phyloP scores from a whole-genome alignment of 2,797 vertebrate species.

The Alosa sapidissima region DNA sequence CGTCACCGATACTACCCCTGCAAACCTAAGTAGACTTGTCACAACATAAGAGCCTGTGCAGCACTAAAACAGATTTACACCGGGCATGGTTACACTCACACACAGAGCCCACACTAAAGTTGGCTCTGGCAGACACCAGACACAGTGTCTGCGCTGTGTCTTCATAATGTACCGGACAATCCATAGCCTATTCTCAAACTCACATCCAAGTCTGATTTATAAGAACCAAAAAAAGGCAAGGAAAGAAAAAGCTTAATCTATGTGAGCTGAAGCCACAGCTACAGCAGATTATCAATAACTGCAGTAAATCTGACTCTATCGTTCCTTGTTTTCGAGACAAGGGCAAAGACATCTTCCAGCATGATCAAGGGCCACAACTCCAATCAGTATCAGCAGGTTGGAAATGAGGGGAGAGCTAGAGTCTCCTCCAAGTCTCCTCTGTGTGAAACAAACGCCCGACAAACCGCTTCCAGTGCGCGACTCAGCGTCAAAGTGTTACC shows the following conservation, averaged over 20 bases:
- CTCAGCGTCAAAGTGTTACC: slow-evolving; percentile 13
- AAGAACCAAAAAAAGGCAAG: neutral
- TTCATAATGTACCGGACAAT: slow-evolving; percentile 12
- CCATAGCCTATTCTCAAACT: neutral
- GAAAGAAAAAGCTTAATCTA: neutral
- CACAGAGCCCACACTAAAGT: slow-evolving; percentile 41
- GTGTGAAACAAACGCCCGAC: neutral
- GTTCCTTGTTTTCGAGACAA: neutral
- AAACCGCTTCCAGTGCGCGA: neutral
- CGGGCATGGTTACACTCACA: neutral
- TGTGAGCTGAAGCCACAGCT: neutral
- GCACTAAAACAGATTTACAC: slow-evolving; percentile 53
- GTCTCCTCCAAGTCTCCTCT: neutral
- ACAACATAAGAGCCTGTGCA: slow-evolving; percentile 38
- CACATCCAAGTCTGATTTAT: slow-evolving; percentile 15
- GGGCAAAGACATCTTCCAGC: neutral
- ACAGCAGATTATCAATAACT: slow-evolving; percentile 20
- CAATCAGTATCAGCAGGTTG: neutral
- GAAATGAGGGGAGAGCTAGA: neutral
- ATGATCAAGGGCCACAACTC: neutral
- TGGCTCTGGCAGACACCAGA: slow-evolving; percentile 16
- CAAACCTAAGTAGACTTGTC: slow-evolving; percentile 52
- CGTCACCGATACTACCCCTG: slow-evolving; percentile 54
- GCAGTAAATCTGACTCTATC: neutral
- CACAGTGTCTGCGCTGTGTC: neutral